These are phyloP conservation scores for Verasper variegatus DNA, from an alignment of 2,113 vertebrate species.

Conservation along the genomic window DNA sequence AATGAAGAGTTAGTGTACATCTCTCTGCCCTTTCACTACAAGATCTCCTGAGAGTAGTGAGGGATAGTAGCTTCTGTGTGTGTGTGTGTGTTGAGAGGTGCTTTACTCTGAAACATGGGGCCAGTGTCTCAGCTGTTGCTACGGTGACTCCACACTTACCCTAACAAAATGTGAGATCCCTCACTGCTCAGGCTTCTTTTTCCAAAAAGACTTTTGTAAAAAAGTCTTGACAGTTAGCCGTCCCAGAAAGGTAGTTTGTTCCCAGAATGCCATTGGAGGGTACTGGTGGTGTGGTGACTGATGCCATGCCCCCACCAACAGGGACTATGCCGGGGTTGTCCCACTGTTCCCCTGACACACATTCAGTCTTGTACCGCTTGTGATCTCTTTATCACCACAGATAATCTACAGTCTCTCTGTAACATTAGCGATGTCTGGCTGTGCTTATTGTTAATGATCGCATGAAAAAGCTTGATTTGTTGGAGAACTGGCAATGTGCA, in stretches of 20 bases:
- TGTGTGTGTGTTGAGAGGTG: constrained; percentile 27
- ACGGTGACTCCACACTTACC: constrained; percentile 74
- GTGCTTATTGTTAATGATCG: background rate
- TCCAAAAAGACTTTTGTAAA: constrained; percentile 23
- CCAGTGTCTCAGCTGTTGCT: constrained; percentile 73
- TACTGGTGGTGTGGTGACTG: constrained; percentile 45
- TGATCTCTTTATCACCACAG: constrained; percentile 1
- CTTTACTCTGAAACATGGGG: constrained; percentile 52
- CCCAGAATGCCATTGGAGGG: constrained; percentile 25
- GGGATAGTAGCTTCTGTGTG: constrained; percentile 35
- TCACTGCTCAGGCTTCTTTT: constrained; percentile 52
- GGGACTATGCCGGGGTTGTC: constrained; percentile 11
- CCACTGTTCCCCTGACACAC: constrained; percentile 42
- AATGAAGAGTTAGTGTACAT: background rate
- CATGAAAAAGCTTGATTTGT: background rate
- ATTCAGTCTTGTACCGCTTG: constrained; percentile 1
- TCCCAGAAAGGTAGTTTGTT: constrained; percentile 47
- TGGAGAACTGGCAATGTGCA: too few species aligned
- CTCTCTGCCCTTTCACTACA: background rate
- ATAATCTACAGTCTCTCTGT: background rate
- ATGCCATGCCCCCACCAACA: constrained; percentile 30
- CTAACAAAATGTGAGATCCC: constrained; percentile 54
- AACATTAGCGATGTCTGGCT: background rate
- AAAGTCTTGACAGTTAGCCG: constrained; percentile 32
- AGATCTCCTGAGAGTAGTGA: constrained; percentile 28